Percentiles rank a stretch among this genome's conserved stretches.
phyloP scores from a whole-genome alignment of 2,888 invertebrate genomes.

The Polietes domitor region DNA sequence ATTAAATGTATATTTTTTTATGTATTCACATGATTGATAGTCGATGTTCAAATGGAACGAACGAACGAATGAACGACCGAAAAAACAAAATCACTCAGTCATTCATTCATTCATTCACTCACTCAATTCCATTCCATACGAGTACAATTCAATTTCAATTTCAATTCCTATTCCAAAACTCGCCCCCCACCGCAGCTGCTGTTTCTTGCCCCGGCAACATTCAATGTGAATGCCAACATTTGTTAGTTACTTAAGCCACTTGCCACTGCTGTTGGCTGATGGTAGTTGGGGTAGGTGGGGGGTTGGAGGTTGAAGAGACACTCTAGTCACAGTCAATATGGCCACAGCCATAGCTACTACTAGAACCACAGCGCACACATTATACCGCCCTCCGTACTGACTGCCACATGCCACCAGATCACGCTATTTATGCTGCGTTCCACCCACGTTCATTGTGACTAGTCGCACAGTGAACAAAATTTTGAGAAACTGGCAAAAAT shows the following conservation, averaged over 20 bases:
- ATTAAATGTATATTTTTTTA: conserved; percentile 47
- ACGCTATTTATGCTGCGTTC: not conserved
- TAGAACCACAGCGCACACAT: not conserved
- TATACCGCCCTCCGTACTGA: no score
- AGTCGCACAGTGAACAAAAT: no score
- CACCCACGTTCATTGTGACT: not conserved
- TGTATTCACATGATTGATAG: conserved; percentile 51
- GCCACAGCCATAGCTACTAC: not conserved
- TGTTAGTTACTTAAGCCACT: conserved; percentile 41
- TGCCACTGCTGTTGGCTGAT: not conserved
- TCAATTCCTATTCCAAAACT: not conserved
- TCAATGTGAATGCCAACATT: conserved; percentile 51
- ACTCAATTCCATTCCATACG: conserved; percentile 24
- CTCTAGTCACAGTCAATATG: not conserved
- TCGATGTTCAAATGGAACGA: not conserved
- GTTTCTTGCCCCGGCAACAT: not conserved
- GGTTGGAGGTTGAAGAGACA: not conserved
- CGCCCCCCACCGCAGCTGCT: not conserved
- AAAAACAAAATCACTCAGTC: not conserved
- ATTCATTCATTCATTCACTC: conserved; percentile 2
- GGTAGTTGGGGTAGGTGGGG: not conserved
- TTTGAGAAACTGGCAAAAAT: no score
- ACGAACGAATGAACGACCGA: no score
- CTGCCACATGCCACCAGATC: not conserved
- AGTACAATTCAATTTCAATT: conserved; percentile 33